A percentile compares a stretch with the other conserved stretches of the same genome.
Evolutionary conservation across 2,888 invertebrate species (phyloP).

Genomic region (Agonopterix heracliana): DNA sequence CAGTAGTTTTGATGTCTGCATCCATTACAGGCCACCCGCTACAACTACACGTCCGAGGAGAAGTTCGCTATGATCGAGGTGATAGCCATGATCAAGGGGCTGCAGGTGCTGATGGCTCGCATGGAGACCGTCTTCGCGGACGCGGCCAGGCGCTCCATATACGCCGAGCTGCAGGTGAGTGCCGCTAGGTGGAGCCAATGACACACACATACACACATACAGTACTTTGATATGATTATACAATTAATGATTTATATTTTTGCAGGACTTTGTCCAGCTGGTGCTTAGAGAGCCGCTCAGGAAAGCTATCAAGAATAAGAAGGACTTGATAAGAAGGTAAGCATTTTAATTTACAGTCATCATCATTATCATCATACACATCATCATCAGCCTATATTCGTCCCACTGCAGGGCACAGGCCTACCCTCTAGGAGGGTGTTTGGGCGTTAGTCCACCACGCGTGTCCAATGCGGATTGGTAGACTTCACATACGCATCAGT

Average conservation of each 20-base stretch:
- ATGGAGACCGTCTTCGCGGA: constrained; percentile 92
- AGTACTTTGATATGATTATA: too few relatives aligned
- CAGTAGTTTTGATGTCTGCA: too few relatives aligned
- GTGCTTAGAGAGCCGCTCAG: constrained; percentile 92
- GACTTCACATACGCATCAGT: too few relatives aligned
- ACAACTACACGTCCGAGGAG: constrained; percentile 98
- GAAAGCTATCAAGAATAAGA: constrained; percentile 98
- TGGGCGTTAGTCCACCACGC: too few relatives aligned
- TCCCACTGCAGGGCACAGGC: too few relatives aligned
- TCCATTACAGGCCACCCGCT: constrained; percentile 86
- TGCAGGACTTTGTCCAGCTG: constrained; percentile 91
- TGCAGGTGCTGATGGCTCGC: constrained; percentile 96
- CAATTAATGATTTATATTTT: too few relatives aligned
- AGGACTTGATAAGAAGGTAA: constrained; percentile 87
- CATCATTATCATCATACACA: background rate
- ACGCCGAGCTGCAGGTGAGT: constrained; percentile 88
- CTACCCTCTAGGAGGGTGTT: too few relatives aligned
- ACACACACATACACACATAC: too few relatives aligned
- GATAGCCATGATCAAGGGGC: constrained; percentile 99
- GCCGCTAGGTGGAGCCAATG: too few relatives aligned
- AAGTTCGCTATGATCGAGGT: constrained; percentile 98
- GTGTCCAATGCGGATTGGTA: too few relatives aligned
- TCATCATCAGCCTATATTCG: too few relatives aligned
- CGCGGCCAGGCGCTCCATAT: constrained; percentile 84
- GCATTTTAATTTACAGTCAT: background rate